Evolutionary conservation across 2,797 vertebrate genomes (phyloP).

Genomic region (Sebastes ruberrimus): DNA sequence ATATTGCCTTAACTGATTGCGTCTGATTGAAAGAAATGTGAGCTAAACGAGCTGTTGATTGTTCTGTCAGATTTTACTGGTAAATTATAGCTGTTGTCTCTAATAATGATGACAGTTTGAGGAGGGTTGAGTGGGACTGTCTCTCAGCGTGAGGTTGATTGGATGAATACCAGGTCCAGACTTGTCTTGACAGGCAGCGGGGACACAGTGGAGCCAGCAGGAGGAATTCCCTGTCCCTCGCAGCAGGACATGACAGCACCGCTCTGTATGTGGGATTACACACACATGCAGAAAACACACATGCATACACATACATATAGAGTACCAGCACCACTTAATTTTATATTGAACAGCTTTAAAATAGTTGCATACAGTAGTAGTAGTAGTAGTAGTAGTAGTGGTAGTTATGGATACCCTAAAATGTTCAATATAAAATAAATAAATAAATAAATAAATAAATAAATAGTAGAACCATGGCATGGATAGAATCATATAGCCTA

Average conservation of each 20-base stretch:
- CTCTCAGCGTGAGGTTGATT: slow-evolving; percentile 52
- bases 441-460: background rate
- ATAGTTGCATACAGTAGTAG: background rate
- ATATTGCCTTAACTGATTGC: background rate
- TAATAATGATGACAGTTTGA: slow-evolving; percentile 9
- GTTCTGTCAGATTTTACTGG: background rate
- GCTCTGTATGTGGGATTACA: background rate
- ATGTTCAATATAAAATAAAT: background rate
- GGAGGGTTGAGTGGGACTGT: background rate
- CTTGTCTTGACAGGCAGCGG: slow-evolving; percentile 48
- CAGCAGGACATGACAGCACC: slow-evolving; percentile 69
- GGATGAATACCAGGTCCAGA: slow-evolving; percentile 61
- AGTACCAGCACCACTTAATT: background rate
- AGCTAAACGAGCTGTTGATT: background rate
- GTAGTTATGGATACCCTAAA: background rate
- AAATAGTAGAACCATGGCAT: background rate
- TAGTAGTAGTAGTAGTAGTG: background rate
- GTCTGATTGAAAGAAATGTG: background rate
- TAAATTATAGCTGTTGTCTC: slow-evolving; percentile 4
- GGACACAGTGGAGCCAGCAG: slow-evolving; percentile 27
- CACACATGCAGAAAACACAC: background rate
- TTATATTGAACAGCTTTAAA: background rate
- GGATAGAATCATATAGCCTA: background rate
- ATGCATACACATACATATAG: background rate
- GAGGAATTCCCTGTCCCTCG: slow-evolving; percentile 38